phyloP scores from a whole-genome alignment of 2,113 vertebrate genomes.

The Tichodroma muraria region DNA sequence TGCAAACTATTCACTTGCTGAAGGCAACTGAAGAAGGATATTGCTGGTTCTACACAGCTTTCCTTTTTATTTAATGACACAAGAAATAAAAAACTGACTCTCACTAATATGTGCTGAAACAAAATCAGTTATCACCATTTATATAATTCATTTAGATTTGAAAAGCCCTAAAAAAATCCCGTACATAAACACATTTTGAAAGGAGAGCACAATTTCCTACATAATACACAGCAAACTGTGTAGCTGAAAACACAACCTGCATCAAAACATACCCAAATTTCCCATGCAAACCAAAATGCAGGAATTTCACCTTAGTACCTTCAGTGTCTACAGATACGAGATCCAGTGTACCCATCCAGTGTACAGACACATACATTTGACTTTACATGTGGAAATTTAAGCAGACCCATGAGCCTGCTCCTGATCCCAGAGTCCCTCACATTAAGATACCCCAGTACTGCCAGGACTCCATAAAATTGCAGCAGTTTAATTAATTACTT shows the following conservation, averaged over 20 bases:
- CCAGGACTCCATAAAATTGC: background rate
- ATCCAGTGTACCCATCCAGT: background rate
- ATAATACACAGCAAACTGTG: background rate
- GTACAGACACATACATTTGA: accelerated
- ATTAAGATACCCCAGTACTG: accelerated
- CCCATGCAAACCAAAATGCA: background rate
- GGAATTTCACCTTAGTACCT: background rate
- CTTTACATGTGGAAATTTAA: background rate
- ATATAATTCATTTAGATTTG: background rate
- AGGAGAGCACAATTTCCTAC: background rate
- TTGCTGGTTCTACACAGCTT: background rate
- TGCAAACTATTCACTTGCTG: background rate
- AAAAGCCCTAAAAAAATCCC: background rate
- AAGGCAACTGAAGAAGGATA: background rate
- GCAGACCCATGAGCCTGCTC: accelerated
- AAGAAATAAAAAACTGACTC: background rate
- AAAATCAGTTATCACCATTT: background rate
- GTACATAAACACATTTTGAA: background rate
- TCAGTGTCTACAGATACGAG: background rate
- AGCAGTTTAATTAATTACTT: background rate
- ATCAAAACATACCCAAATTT: background rate
- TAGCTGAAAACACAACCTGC: background rate
- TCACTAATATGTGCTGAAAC: background rate
- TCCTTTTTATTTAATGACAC: background rate
- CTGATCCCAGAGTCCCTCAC: too few relatives aligned